Percentiles rank a stretch among this genome's conserved stretches.
Evolutionary conservation across 2,113 vertebrate genomes (phyloP).

Genomic region (Lipophrys pholis): DNA sequence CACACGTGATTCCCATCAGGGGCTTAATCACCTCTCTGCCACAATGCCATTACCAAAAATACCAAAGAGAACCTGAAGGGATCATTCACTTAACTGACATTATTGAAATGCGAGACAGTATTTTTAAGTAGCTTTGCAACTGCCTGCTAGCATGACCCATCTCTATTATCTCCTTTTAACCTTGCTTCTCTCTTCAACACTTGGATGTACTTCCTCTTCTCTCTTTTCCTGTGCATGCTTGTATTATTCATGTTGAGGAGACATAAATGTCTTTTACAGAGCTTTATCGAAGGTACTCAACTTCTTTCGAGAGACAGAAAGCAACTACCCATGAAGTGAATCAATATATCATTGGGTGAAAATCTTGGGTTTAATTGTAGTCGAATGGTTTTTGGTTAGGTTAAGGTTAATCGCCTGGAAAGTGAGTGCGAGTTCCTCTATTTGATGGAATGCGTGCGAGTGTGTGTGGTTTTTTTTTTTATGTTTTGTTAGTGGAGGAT

Average conservation of each 20-base stretch:
- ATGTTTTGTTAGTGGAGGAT: conserved; percentile 17
- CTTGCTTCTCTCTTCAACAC: too few species aligned
- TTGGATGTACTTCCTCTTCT: not conserved
- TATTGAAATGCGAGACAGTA: not conserved
- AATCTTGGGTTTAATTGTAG: not conserved
- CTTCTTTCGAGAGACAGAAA: not conserved
- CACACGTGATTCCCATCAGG: too few species aligned
- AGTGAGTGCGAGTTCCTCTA: not conserved
- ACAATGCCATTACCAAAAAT: too few species aligned
- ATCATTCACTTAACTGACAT: not conserved
- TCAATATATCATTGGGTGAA: not conserved
- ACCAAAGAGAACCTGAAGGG: too few species aligned
- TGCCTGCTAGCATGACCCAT: not conserved
- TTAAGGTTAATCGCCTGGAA: not conserved
- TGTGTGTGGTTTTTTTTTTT: not conserved
- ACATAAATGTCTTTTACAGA: not conserved
- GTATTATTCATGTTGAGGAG: not conserved
- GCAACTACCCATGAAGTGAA: not conserved
- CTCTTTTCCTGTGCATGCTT: not conserved
- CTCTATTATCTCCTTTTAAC: not conserved
- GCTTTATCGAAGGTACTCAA: not conserved
- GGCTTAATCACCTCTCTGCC: too few species aligned
- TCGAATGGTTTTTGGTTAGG: not conserved
- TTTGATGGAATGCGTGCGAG: not conserved
- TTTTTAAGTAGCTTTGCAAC: not conserved